Evolutionary conservation across 2,797 vertebrate genomes (phyloP), one percentile per base, ranked within the genome.

Genomic region (Miichthys miiuy): DNA sequence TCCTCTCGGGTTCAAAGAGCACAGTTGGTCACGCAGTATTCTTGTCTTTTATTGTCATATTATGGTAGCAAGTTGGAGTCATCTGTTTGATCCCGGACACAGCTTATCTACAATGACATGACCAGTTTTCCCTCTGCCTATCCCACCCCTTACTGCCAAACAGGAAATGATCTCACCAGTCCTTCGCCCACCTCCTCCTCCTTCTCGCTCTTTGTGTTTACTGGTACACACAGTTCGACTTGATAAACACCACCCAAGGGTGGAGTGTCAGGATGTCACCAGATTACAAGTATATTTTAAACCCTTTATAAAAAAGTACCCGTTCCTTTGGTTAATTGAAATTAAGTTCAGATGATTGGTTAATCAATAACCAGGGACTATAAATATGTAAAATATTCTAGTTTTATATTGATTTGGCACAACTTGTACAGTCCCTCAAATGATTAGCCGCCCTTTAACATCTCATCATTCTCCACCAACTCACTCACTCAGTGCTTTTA

Each of bases 81-180:
- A 4, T 66, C 27, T 44, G 13, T 72, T 81, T 78, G 66, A 75
- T 75, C 58, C 17, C 7, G 10, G 56, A 10, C 75, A 38, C 18
- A 60, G 71, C 54, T 82, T 83, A 88, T 90, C 87, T 55, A 14
- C 69, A 61, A 1, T 64, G 21, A 81, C 57, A 84, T 73, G 81
- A 61, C 72, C 70, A 65, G 60, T 80, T 88, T 88, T 66, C 55
- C 69, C 68, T 66, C 72, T 17, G 72, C 44, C 79, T 41, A 73
- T 75, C 77, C 75, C 78, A 60, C 79, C 81, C 38, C 42, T 69
- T 69, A 52, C 66, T 50, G 79, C 54, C 64, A 90, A 89, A 91
- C 88, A 91, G 91, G 93, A 94, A 85, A 83, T 90, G 34, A 92
- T 72, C 82, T 93, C 85, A 92, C 20, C 71, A n/a, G 41, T 50